Evolutionary conservation across 2,797 vertebrate species (phyloP), one percentile per base, ranked within the genome.

Genomic region (Geotrypetes seraphini): DNA sequence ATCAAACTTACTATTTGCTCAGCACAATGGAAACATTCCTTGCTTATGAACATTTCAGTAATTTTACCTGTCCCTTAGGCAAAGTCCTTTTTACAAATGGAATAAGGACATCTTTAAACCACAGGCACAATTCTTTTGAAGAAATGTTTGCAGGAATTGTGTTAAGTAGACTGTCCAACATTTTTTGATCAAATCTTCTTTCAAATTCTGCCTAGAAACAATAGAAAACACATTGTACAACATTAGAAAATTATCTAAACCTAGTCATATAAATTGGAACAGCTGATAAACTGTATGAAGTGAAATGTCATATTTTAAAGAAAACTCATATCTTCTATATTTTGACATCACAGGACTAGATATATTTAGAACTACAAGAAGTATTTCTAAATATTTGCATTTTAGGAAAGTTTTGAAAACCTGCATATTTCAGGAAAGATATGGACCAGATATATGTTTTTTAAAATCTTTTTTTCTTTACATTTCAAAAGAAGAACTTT

Each of bases 71-170:
- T 63, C 86, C 91, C 26, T 70, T 60, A n/a, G 92, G 94, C 3
- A 94, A 59, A 32, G 48, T 68, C 36, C 58, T 83, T 57, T 84
- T 86, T 16, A 91, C 61, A 45, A 96, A 97, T 3, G 95, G 92
- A 36, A 96, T 78, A 45, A 99, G 63, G 5, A 89, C 78, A 2
- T 77, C 86, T 76, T 79, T 86, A 36, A 99, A 78, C 96, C 95
- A 99, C 2, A 66, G 74, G 36, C 87, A 87, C 3, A 99, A 73
- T 10, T 85, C 79, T 50, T 69, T 68, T 34, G 87, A 75, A 5
- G 83, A 69, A 43, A 86, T 41, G 26, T 87, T 66, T 25, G 81
- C 69, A 22, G 82, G 78, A 48, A 97, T 80, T 18, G 85, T 75
- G 29, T 51, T 56, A 21, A 99, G 79, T 38, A 98, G 57, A 5